A percentile compares a stretch with the other conserved stretches of the same genome.
These are phyloP conservation scores for Rynchops niger DNA, from an alignment of 2,113 vertebrate species.

Conservation along the genomic window DNA sequence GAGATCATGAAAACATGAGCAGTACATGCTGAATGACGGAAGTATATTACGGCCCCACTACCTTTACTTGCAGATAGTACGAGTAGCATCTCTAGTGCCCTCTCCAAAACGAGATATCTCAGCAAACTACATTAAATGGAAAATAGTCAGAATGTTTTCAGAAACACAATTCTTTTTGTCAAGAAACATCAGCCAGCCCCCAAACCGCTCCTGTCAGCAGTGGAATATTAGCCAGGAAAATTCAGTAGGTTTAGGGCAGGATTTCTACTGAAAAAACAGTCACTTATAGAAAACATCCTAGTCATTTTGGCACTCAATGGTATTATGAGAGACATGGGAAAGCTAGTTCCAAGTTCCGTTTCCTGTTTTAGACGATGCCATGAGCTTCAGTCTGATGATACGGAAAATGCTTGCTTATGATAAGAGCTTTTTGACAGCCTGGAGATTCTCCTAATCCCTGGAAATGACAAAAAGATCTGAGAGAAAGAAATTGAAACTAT, in stretches of 20 bases:
- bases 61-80: neutral
- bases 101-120: neutral
- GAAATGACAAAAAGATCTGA: neutral
- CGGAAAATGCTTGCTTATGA: neutral
- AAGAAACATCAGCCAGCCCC: neutral
- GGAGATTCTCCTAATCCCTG: neutral
- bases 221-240: neutral
- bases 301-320: neutral
- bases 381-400: neutral
- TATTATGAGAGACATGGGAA: neutral
- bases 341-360: neutral
- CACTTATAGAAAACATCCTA: neutral
- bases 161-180: neutral
- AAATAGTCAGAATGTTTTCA: neutral
- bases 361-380: neutral
- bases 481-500: neutral
- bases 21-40: neutral
- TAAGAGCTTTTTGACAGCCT: neutral
- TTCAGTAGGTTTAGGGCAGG: neutral
- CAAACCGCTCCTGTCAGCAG: neutral
- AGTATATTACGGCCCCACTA: neutral
- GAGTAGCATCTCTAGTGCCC: neutral
- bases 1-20: neutral
- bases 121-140: neutral
- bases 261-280: neutral